Base-by-base conservation (phyloP, 2,888 invertebrate species). In the Nineta flava region DNA sequence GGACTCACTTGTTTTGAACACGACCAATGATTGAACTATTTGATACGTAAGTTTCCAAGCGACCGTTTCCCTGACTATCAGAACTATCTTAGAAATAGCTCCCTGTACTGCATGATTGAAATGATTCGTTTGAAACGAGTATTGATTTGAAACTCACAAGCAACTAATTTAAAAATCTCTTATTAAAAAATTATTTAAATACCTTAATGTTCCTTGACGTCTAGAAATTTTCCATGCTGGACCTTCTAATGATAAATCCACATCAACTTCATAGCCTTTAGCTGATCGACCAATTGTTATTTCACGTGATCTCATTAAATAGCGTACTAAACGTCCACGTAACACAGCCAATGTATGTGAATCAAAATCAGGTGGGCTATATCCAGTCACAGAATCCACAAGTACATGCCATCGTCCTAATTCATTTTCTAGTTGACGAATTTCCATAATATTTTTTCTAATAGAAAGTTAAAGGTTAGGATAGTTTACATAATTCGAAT, bases 221-320 rank as follows among this genome's bases (percentile, higher is more conserved):
- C 96, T 75, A 0, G 95, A 95, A 40, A 93, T 83, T 69, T 95
- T 96, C 65, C 87, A 86, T 0, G 95, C 87, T 0, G 95, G 94
- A 0, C 96, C 96, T 69, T 97, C 96, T 42, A 95, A 70, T 1
- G 85, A 81, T 46, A 97, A 70, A 69, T 97, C 94, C 21, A 96
- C 92, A 68, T 97, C 96, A 35, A 97, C 92, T 46, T 75, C 75
- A 59, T 86, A 83, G 60, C 92, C 92, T 58, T 87, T 84, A 1
- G 93, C 87, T 54, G 84, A 82, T 52, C 96, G 76, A 1, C 96
- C 96, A 41, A 97, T 81, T 1, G 92, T 92, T 47, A 96, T 94
- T 76, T 95, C 94, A 61, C 86, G 76, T 12, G 93, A 93, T 54
- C 93, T 73, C 93, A 96, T 95, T 48, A 95, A 75, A 67, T 93